phyloP scores from a whole-genome alignment of 2,888 invertebrate species.

The Drosophila planitibia region DNA sequence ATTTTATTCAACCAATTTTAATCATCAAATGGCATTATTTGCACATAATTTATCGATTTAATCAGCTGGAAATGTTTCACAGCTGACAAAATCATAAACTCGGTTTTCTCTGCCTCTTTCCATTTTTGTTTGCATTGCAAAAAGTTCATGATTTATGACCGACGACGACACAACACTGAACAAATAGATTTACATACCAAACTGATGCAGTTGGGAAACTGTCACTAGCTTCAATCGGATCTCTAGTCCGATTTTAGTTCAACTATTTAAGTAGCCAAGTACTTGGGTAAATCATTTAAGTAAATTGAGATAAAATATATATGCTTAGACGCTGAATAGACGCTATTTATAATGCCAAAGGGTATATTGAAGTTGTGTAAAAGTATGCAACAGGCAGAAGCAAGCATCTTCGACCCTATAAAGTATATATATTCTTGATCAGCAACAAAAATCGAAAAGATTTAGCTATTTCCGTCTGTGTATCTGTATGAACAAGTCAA shows the following conservation, averaged over 20 bases:
- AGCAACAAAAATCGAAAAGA: background rate
- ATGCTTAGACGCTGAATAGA: too few relatives aligned
- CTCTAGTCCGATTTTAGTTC: background rate
- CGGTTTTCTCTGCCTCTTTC: slow-evolving; percentile 14
- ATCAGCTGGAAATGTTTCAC: slow-evolving; percentile 78
- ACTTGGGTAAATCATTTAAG: background rate
- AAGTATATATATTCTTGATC: background rate
- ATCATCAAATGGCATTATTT: slow-evolving; percentile 67
- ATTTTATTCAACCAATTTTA: slow-evolving; percentile 53
- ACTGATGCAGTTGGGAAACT: slow-evolving; percentile 37
- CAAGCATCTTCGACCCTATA: too few relatives aligned
- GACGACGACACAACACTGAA: slow-evolving; percentile 23
- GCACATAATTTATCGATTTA: slow-evolving; percentile 77
- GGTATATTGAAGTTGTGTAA: background rate
- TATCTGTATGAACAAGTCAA: background rate
- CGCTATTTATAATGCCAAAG: background rate
- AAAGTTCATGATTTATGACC: slow-evolving; percentile 70
- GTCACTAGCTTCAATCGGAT: slow-evolving; percentile 7
- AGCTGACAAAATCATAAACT: slow-evolving; percentile 80
- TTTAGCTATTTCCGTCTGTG: background rate
- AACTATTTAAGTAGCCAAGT: background rate
- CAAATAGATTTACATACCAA: slow-evolving; percentile 11
- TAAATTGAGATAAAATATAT: background rate
- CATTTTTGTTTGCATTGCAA: slow-evolving; percentile 63
- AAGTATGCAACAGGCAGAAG: background rate